Conservation (phyloP, 2,888 invertebrate genomes). For the Metopia argyrocephala region DNA sequence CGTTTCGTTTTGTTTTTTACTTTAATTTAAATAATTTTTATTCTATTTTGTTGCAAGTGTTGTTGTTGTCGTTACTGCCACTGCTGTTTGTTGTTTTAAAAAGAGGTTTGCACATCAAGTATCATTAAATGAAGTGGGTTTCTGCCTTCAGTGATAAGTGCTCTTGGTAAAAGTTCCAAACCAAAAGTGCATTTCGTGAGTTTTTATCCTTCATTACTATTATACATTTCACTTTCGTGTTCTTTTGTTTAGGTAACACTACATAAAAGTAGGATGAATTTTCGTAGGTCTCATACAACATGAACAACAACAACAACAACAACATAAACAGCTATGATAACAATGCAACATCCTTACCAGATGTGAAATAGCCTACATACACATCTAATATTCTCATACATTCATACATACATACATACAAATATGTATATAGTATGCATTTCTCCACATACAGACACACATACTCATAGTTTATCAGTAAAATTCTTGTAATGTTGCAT, state of each 20-base stretch:
- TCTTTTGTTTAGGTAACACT: slow-evolving; percentile 65
- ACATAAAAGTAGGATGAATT: slow-evolving; percentile 56
- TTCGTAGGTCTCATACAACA: slow-evolving; percentile 44
- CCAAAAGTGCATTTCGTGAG: slow-evolving; percentile 74
- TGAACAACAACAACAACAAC: slow-evolving; percentile 3
- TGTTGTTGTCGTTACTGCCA: background rate
- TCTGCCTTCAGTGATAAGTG: slow-evolving; percentile 72
- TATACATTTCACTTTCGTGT: slow-evolving; percentile 64
- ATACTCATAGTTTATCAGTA: background rate
- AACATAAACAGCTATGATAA: slow-evolving; percentile 10
- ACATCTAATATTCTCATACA: no score
- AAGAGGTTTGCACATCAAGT: slow-evolving; percentile 72
- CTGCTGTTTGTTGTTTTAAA: slow-evolving; percentile 40
- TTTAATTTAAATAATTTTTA: background rate
- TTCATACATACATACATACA: background rate
- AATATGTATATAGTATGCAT: background rate
- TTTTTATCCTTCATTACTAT: slow-evolving; percentile 66
- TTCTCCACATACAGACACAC: background rate
- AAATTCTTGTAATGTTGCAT: background rate
- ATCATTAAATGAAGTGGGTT: slow-evolving; percentile 78
- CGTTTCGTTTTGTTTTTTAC: background rate
- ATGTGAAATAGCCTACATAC: background rate
- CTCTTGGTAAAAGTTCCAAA: slow-evolving; percentile 77
- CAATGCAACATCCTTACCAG: background rate
- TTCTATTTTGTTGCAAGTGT: no score